Evolutionary conservation across 2,113 vertebrate species (phyloP), one percentile per base, ranked within the genome.

Genomic region (Lagopus leucura): DNA sequence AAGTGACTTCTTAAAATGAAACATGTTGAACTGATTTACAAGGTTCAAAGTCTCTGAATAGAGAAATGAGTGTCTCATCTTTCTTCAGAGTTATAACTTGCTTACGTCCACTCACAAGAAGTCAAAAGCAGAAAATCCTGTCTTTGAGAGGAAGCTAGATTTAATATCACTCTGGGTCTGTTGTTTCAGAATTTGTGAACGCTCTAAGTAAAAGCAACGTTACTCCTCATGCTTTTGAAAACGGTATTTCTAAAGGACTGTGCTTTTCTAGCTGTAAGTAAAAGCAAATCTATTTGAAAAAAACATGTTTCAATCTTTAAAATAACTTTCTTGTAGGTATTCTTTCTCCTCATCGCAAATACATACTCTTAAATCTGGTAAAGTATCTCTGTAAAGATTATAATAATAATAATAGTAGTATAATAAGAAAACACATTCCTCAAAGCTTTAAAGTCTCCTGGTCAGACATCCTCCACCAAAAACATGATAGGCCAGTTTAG

Each of bases 301-400:
- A 83, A 43, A 95, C 21, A 78, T 25, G 14, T 60, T 63, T 74
- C 21, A 5, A 3, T 6, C 32, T 47, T 67, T 74, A 55, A 83
- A 55, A 50, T 80, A 28, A 88, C 10, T 69, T 93, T 90, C 71
- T 61, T 94, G 67, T 27, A 67, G 24, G 19, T 83, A 30, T 87
- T 73, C 74, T 96, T 77, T 86, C 21, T 92, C 64, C 34, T 77
- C 76, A 81, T 40, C 81, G 43, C 67, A 94, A 94, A 80, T 90
- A 60, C 30, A 42, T 82, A 89, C 40, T 73, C 57, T 85, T 73
- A 45, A 60, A 88, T 89, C 36, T 85, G 58, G 76, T 47, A 45
- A 92, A 75, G 48, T 70, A 76, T 78, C 84, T 92, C 75, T 93
- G 88, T 88, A 92, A 91, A 93, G 45, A 36, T 93, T 95, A 20